These are phyloP conservation scores for Hydrocynus forskahlii DNA, from an alignment of 2,797 vertebrate genomes.

Conservation along the genomic window DNA sequence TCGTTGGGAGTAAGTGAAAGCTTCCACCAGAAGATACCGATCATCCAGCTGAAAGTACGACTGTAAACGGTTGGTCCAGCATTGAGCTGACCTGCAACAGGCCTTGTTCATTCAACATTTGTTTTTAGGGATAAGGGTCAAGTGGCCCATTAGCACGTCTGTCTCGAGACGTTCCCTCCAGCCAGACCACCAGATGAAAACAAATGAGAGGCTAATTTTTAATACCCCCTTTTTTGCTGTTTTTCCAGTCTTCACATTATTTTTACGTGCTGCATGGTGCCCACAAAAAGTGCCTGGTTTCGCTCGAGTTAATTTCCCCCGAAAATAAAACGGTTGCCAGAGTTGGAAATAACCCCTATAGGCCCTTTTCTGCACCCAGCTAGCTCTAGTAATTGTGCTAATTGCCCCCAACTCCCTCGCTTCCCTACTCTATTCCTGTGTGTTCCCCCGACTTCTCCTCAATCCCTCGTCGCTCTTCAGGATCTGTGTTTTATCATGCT, in stretches of 20 bases:
- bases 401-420: constrained; percentile 39
- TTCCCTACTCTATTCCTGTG: not conserved
- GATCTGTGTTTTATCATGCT: constrained; percentile 37
- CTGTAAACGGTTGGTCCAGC: not conserved
- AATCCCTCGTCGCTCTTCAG: constrained; percentile 31
- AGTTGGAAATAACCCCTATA: constrained; percentile 13
- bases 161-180: not conserved
- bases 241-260: constrained; percentile 68
- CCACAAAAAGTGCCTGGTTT: constrained; percentile 67
- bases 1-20: constrained; percentile 3
- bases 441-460: constrained; percentile 11
- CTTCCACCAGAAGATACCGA: not conserved
- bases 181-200: constrained; percentile 11
- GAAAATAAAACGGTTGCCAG: constrained; percentile 67
- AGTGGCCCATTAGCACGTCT: constrained; percentile 8
- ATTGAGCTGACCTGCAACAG: not conserved
- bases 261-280: constrained; percentile 61
- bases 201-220: constrained; percentile 63
- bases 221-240: constrained; percentile 62
- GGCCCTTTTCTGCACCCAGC: constrained; percentile 12
- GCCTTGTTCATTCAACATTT: not conserved
- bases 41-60: not conserved
- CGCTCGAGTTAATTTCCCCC: constrained; percentile 73
- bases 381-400: constrained; percentile 43
- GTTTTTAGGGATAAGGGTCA: not conserved